A percentile compares a stretch with the other conserved stretches of the same genome.
Evolutionary conservation across 1,140 invertebrate species (phyloP).

Genomic region (Drosophila paulistorum): DNA sequence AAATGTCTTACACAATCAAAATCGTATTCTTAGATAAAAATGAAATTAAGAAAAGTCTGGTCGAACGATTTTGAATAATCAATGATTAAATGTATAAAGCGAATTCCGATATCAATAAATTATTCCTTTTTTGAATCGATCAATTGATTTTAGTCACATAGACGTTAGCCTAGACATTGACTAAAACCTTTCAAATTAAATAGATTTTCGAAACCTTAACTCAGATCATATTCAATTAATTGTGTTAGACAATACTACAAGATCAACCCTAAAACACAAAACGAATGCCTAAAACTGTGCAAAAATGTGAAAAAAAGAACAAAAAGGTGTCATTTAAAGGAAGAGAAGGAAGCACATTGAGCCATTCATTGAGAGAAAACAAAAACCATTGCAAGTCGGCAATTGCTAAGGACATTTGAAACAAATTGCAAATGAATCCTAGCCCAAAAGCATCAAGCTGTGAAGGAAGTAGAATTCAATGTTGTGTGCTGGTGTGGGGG

Average conservation of each 20-base stretch:
- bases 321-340: conserved; percentile 46
- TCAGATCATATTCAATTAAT: conserved; percentile 13
- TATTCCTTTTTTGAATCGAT: too few relatives aligned
- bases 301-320: conserved; percentile 26
- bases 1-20: too few relatives aligned
- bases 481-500: conserved; percentile 12
- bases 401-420: conserved; percentile 67
- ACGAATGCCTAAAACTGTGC: too few relatives aligned
- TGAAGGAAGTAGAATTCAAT: conserved; percentile 66
- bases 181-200: too few relatives aligned
- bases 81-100: too few relatives aligned
- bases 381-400: conserved; percentile 56
- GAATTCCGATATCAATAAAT: too few relatives aligned
- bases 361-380: conserved; percentile 49
- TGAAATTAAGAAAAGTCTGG: too few relatives aligned
- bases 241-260: conserved; percentile 39
- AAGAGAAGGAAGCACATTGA: conserved; percentile 41
- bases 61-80: too few relatives aligned
- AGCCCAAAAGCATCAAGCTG: conserved; percentile 43
- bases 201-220: background rate
- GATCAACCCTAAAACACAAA: conserved; percentile 21
- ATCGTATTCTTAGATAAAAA: too few relatives aligned
- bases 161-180: too few relatives aligned
- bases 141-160: too few relatives aligned
- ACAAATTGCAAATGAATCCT: conserved; percentile 76